These are phyloP conservation scores for Gasterosteus nipponicus DNA, from an alignment of 2,113 vertebrate genomes.

Conservation along the genomic window DNA sequence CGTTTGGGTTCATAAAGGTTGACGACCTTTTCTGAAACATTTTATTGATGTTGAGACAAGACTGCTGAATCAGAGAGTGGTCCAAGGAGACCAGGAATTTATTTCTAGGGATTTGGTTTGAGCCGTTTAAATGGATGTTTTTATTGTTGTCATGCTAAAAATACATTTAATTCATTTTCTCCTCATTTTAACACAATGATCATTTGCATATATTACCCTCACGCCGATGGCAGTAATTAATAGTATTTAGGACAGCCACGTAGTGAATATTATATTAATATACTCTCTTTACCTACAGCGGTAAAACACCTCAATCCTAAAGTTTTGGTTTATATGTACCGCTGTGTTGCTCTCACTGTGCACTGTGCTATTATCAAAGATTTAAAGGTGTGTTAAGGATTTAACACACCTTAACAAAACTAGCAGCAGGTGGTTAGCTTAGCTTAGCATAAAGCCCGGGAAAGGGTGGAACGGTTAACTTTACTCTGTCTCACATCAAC, in stretches of 20 bases:
- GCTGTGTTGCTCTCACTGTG: neutral
- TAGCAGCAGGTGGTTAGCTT: neutral
- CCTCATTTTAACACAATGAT: conserved; percentile 2
- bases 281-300: neutral
- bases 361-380: neutral
- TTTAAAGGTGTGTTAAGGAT: too few species aligned
- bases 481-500: neutral
- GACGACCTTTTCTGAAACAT: conserved; percentile 18
- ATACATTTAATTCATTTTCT: neutral
- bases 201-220: neutral
- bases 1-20: conserved; percentile 15
- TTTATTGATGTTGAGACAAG: conserved; percentile 8
- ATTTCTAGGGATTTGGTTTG: conserved; percentile 1
- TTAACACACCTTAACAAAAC: neutral
- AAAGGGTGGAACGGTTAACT: neutral
- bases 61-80: neutral
- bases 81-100: neutral
- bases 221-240: conserved; percentile 13
- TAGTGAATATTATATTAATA: neutral
- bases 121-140: neutral
- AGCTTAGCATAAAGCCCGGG: neutral
- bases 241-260: conserved; percentile 1
- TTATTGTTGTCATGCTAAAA: neutral
- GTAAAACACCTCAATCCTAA: neutral
- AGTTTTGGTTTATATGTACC: neutral